Conservation (phyloP, 2,797 vertebrate genomes). For the Hoplostethus atlanticus region DNA sequence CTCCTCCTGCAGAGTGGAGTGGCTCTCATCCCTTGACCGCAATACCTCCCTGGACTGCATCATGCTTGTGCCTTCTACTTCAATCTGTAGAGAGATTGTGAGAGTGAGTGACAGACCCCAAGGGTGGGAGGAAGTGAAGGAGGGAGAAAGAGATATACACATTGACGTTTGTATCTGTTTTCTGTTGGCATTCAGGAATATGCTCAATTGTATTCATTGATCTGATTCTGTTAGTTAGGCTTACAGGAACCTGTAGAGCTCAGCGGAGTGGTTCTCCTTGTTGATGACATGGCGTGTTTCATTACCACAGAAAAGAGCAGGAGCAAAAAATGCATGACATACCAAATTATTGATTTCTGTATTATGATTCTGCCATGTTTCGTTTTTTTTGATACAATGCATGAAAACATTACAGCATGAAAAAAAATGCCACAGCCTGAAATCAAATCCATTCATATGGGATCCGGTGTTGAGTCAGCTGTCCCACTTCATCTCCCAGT, state of each 20-base stretch:
- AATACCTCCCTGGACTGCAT: background rate
- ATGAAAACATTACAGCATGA: too few relatives aligned
- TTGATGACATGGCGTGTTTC: background rate
- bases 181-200: background rate
- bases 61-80: too few relatives aligned
- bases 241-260: background rate
- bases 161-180: background rate
- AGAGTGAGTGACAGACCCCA: background rate
- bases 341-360: too few relatives aligned
- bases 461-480: conserved; percentile 1
- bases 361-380: too few relatives aligned
- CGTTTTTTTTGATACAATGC: too few relatives aligned
- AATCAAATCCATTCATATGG: conserved; percentile 14
- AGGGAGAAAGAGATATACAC: too few relatives aligned
- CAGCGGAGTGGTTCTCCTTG: background rate
- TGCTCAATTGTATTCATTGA: too few relatives aligned
- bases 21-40: conserved; percentile 8
- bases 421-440: background rate
- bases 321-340: too few relatives aligned
- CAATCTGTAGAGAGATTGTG: background rate
- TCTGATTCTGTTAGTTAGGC: too few relatives aligned
- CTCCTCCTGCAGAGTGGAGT: conserved; percentile 35
- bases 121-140: too few relatives aligned
- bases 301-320: background rate
- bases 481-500: background rate